phyloP scores from a whole-genome alignment of 2,797 vertebrate genomes.

The Sebastolobus altivelis region DNA sequence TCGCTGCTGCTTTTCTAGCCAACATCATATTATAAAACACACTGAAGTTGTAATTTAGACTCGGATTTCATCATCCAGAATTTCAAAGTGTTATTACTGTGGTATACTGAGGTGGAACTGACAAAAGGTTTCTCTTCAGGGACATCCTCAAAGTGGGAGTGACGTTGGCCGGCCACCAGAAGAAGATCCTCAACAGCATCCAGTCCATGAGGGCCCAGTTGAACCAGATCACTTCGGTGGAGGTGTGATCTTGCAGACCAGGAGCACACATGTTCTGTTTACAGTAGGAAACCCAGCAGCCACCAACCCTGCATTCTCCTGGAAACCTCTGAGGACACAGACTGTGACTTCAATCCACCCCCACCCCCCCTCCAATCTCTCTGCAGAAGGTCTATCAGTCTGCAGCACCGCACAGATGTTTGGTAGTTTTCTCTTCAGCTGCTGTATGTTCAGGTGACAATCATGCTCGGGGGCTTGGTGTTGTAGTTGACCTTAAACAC shows the following conservation, averaged over 20 bases:
- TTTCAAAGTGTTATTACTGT: background rate
- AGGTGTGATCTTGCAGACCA: slow-evolving; percentile 87
- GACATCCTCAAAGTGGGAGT: slow-evolving; percentile 95
- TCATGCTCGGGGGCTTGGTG: slow-evolving; percentile 23
- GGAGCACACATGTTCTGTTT: slow-evolving; percentile 30
- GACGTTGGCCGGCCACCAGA: slow-evolving; percentile 96
- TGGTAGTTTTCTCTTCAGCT: slow-evolving; percentile 28
- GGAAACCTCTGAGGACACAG: slow-evolving; percentile 39
- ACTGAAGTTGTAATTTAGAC: background rate
- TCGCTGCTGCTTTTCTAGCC: background rate
- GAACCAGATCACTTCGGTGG: slow-evolving; percentile 98
- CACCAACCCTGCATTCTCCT: slow-evolving; percentile 16
- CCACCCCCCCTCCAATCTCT: slow-evolving; percentile 11
- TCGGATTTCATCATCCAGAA: background rate
- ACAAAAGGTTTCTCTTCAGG: slow-evolving; percentile 74
- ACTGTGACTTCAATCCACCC: slow-evolving; percentile 32
- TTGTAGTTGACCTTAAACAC: slow-evolving; percentile 2
- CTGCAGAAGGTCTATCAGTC: slow-evolving; percentile 23
- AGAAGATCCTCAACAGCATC: slow-evolving; percentile 98
- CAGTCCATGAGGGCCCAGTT: slow-evolving; percentile 98
- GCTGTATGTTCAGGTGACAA: slow-evolving; percentile 43
- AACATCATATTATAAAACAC: background rate
- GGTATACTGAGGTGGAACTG: background rate
- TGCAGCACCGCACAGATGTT: slow-evolving; percentile 45
- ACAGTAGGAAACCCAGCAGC: slow-evolving; percentile 29